These are phyloP conservation scores for Gymnobelideus leadbeateri DNA, from an alignment of 2,113 vertebrate species.

Conservation along the genomic window DNA sequence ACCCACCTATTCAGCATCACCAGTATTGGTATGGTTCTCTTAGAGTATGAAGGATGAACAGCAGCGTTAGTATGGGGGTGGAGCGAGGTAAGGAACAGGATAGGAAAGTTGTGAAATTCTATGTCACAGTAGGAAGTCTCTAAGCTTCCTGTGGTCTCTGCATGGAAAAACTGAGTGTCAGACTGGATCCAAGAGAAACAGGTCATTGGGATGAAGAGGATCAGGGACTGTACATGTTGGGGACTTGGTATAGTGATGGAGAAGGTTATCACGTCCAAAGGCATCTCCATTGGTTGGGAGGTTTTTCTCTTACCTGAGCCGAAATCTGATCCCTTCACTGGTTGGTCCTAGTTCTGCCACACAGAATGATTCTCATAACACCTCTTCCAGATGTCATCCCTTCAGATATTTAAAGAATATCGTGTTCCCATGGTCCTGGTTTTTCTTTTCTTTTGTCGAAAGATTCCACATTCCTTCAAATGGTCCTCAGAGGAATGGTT, in stretches of 20 bases:
- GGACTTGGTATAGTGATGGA: not conserved
- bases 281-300: not conserved
- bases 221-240: not conserved
- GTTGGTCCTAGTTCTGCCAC: not conserved
- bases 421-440: not conserved
- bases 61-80: not conserved
- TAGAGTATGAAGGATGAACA: too few relatives aligned
- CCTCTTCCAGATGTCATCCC: not conserved
- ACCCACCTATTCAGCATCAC: not conserved
- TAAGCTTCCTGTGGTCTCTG: not conserved
- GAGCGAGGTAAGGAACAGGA: not conserved
- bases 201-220: not conserved
- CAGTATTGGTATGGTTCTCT: not conserved
- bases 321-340: not conserved
- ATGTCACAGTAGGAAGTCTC: not conserved
- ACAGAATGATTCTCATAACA: not conserved
- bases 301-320: not conserved
- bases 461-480: not conserved
- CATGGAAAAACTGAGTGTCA: not conserved
- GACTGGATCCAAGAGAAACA: not conserved
- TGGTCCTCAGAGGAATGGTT: not conserved
- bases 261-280: not conserved
- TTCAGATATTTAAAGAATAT: not conserved
- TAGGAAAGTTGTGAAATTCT: not conserved
- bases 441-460: not conserved